A percentile compares a stretch with the other conserved stretches of the same genome.
These are phyloP conservation scores for Gallinago undulata DNA, from an alignment of 2,113 vertebrate species.

Conservation along the genomic window DNA sequence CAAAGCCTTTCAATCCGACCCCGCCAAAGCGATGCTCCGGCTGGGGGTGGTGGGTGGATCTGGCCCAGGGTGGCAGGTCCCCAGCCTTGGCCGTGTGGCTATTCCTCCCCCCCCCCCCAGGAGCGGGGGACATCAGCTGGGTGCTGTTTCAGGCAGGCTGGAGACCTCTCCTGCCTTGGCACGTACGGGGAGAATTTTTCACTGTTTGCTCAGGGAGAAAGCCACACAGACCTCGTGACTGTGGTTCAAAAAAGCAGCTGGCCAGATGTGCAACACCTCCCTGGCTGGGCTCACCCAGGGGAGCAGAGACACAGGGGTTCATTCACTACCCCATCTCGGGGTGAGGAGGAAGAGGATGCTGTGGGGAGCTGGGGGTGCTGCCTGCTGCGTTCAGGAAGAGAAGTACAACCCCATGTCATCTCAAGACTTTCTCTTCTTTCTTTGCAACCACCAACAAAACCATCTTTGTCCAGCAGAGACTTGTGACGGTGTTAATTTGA, in stretches of 20 bases:
- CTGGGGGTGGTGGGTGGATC: rapidly evolving
- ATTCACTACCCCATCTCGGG: rapidly evolving
- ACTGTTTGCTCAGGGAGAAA: rapidly evolving
- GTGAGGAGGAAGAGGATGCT: background rate
- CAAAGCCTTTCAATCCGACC: background rate
- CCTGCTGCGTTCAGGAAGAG: background rate
- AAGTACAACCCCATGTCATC: rapidly evolving
- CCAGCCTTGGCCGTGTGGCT: rapidly evolving
- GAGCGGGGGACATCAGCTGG: background rate
- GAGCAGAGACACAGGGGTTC: background rate
- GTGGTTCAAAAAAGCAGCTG: background rate
- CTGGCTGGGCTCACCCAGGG: background rate
- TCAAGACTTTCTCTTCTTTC: background rate
- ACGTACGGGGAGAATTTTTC: background rate
- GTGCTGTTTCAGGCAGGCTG: background rate
- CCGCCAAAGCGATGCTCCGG: background rate
- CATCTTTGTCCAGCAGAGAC: background rate
- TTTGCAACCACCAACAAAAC: background rate
- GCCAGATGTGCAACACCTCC: background rate
- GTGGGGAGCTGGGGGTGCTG: too few relatives aligned
- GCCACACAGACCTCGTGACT: rapidly evolving
- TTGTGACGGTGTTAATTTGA: background rate
- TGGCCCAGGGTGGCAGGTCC: background rate
- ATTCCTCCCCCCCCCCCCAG: background rate
- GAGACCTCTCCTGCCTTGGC: background rate